Base-by-base conservation (phyloP, 2,888 invertebrate genomes). In the Oxyscelio sp. region DNA sequence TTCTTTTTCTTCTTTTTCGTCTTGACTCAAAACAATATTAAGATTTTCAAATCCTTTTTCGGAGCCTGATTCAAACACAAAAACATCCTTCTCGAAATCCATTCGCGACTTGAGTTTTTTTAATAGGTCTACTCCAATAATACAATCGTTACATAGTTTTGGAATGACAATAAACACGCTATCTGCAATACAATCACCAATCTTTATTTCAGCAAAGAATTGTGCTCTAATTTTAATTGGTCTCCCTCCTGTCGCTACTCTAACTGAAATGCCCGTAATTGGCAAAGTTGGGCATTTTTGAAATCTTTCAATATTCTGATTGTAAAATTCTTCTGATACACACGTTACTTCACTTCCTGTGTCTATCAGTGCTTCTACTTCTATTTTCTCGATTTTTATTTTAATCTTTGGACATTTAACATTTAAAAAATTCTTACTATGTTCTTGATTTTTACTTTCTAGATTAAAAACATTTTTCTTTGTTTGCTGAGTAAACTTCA, bases 41-140 rank as follows among this genome's bases (percentile, higher is more conserved):
- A 21, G 19, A 9, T 50, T 50, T 19, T 50, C 13, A 5, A 17
- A 8, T 9, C 50, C 22, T 9, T 5, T 50, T 21, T 50, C 13
- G 21, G 11, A 17, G 2, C 21, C 22, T 11, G 13, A 17, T 50
- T 22, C 8, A 50, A 50, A 50, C 2, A 8, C 19, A 50, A 50
- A 50, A 21, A 50, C 13, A 21, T 50, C 54, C n/a, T 38, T 58
- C 11, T 34, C 34, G 5, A 58, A 58, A 58, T 58, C 58, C 9
- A 58, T 34, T 1, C 31, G 34, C 13, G 58, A 31, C 3, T 19
- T 58, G 4, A 58, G 15, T 13, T 13, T 34, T 19, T 58, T 58
- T 38, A 58, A 34, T 19, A 58, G 9, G 13, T 58, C 58, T n/a
- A 58, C 31, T n/a, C 58, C 58, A 9, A 58, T 34, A 3, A 58